Base-by-base conservation (phyloP, 2,888 invertebrate genomes). In the Agonopterix alstromeriana region DNA sequence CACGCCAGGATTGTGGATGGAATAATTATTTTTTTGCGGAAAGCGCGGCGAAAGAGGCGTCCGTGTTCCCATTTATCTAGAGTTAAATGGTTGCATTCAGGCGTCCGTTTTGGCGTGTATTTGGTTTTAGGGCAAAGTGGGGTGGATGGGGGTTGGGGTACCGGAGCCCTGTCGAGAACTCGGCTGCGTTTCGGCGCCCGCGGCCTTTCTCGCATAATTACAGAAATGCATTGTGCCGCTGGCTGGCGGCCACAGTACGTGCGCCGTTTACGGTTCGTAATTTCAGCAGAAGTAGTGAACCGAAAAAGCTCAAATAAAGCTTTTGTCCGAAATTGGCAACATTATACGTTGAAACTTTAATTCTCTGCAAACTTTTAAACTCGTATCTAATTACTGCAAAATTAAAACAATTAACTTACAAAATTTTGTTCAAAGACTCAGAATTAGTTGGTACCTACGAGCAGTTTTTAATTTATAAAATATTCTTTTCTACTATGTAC, bases 151-250 rank as follows among this genome's bases (percentile, higher is more conserved):
- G 35, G 55, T 48, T 48, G 45, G 46, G 52, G 48, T 35, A 43
- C 35, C 56, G 53, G 54, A 49, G 48, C 42, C 43, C 51, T 47
- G 48, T 48, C 49, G 50, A 49, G 50, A 53, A 55, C 53, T 56
- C 55, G 47, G 54, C 50, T 54, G 57, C 67, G 63, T 73, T 76
- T 70, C 64, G 65, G 60, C 54, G 65, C 62, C 67, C 63, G 65
- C 70, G 68, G 71, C 70, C 68, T 77, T 76, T 76, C 70, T 71
- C 70, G 71, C 73, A 77, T 83, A 84, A 86, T 85, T 80, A 82
- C 80, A 71, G 77, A 67, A 77, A 75, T 76, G 80, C 79, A 86
- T 84, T 83, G 82, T 83, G 63, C 58, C 82, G 63, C 58, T 58
- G 27, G 27, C 65, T 57, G 36, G 43, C 43, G 10, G 61, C 68